Base-by-base conservation (phyloP, 2,888 invertebrate species). In the Phortica magna region DNA sequence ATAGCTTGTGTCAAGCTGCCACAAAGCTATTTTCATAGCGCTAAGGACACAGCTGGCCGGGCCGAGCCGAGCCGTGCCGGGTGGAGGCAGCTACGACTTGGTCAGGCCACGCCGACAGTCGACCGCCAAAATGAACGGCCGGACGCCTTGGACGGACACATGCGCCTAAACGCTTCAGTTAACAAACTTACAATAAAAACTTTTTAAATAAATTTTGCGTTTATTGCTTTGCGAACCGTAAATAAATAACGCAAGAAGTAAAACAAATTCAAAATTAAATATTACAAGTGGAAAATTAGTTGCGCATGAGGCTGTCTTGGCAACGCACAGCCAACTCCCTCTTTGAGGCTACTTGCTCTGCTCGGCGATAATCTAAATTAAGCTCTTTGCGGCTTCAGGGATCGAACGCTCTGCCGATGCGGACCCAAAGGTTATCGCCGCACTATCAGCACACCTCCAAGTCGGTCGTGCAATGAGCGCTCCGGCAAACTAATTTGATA, bases 151-250 rank as follows among this genome's bases (percentile, higher is more conserved):
- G n/a, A 14, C 14, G 48, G 48, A 14, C 48, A 48, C 10, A 14
- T 14, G n/a, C 70, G 55, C 14, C 70, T 71, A 53, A 79, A 83
- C 80, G 84, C 83, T 80, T 81, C 78, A 83, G 83, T 81, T 77
- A 81, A 79, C 84, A 80, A 82, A 81, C 78, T 80, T 80, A 77
- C 78, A 76, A 80, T 81, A 78, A 75, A 78, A 81, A 83, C 74
- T 84, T 84, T 83, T 79, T 14, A 81, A 81, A 82, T 81, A 81
- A 85, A 82, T 83, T 61, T 57, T 59, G 72, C 67, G 67, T 82
- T 80, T 81, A 79, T 79, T 76, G 77, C 65, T 55, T 65, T 78
- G 73, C 61, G 67, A 76, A 79, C 74, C 80, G 82, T 84, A 84
- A 83, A 84, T 83, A 80, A 78, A 80, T 39, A 9, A 65, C 10